Evolutionary conservation across 2,888 invertebrate species (phyloP).

Genomic region (Hyalella azteca): DNA sequence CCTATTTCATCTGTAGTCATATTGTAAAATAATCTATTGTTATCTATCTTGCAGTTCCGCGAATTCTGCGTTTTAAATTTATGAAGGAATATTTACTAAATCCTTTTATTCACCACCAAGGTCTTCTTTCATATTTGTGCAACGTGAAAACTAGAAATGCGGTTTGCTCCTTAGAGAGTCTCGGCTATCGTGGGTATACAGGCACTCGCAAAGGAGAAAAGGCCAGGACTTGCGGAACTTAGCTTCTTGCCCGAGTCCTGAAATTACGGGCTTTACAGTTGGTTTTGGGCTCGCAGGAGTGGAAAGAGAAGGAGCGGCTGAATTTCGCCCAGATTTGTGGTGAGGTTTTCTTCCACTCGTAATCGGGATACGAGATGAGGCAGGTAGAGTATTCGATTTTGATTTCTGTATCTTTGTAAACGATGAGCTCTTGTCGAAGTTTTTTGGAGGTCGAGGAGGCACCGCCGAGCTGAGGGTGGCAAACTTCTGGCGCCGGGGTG

Average conservation of each 20-base stretch:
- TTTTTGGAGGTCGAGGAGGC: slow-evolving; percentile 10
- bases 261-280: background rate
- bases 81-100: too few species aligned
- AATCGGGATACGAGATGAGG: background rate
- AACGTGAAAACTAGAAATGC: slow-evolving; percentile 2
- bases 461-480: background rate
- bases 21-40: too few species aligned
- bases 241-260: background rate
- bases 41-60: too few species aligned
- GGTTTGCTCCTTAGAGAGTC: background rate
- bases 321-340: background rate
- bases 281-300: slow-evolving; percentile 8
- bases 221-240: slow-evolving; percentile 22
- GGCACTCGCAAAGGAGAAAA: slow-evolving; percentile 19
- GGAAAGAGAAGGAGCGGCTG: background rate
- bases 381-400: background rate
- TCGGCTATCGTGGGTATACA: background rate
- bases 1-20: too few species aligned
- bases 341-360: background rate
- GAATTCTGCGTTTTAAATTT: too few species aligned
- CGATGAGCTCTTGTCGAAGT: background rate
- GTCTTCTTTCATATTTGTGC: too few species aligned
- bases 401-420: background rate
- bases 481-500: background rate
- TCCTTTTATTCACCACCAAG: too few species aligned